These are phyloP conservation scores for Aphis gossypii DNA, from an alignment of 1,140 invertebrate genomes.

Conservation along the genomic window DNA sequence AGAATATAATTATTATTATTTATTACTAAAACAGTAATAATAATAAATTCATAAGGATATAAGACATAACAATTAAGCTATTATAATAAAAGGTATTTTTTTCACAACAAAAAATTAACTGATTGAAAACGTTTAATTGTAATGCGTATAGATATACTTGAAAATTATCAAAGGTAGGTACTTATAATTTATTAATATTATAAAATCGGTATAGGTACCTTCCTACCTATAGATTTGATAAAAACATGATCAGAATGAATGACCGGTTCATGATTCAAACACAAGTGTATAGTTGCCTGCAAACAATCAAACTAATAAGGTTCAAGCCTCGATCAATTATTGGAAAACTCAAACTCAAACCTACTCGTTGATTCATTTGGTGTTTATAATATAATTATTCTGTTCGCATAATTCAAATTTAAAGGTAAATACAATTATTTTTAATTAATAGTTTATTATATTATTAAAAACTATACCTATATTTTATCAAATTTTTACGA, in stretches of 20 bases:
- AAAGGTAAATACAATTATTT: neutral
- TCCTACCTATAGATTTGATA: constrained; percentile 8
- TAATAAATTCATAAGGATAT: neutral
- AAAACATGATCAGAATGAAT: constrained; percentile 46
- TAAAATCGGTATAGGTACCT: neutral
- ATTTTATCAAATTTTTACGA: neutral
- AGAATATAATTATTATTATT: neutral
- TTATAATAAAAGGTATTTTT: neutral
- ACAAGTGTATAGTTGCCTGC: neutral
- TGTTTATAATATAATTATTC: neutral
- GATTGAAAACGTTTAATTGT: neutral
- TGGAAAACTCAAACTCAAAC: neutral
- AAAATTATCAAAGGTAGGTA: constrained; percentile 10
- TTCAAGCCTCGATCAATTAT: neutral
- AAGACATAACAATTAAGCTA: neutral
- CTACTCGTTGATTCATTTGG: neutral
- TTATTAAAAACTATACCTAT: neutral
- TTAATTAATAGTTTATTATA: neutral
- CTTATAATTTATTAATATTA: constrained; percentile 13
- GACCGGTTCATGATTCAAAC: neutral
- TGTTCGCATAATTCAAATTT: neutral
- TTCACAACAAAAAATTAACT: neutral
- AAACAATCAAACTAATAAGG: constrained; percentile 23
- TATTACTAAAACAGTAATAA: neutral
- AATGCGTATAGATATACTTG: neutral